These are phyloP conservation scores for Dichetophora obliterata DNA, from an alignment of 2,888 invertebrate genomes.

Conservation along the genomic window DNA sequence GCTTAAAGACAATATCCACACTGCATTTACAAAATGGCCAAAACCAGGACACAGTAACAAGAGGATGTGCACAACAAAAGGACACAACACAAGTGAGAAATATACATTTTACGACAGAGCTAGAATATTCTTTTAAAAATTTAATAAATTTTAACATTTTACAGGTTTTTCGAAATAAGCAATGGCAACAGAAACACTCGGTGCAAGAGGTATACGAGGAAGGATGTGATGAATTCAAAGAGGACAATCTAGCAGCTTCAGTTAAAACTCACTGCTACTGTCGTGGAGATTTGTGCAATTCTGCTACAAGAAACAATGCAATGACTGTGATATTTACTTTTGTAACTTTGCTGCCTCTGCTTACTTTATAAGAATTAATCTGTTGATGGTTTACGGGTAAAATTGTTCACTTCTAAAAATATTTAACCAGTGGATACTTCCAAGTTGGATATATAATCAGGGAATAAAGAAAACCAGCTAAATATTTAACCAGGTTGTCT, in stretches of 20 bases:
- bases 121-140: not conserved
- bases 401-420: too few relatives aligned
- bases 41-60: conserved; percentile 64
- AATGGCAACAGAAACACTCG: conserved; percentile 77
- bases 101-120: too few relatives aligned
- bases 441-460: too few relatives aligned
- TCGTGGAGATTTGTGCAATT: conserved; percentile 80
- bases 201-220: conserved; percentile 80
- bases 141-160: conserved; percentile 11
- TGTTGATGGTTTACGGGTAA: not conserved
- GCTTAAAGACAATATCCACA: conserved; percentile 81
- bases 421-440: too few relatives aligned
- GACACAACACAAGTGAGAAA: conserved; percentile 70
- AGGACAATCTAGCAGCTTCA: conserved; percentile 72
- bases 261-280: conserved; percentile 79
- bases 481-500: too few relatives aligned
- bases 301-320: conserved; percentile 59
- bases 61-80: conserved; percentile 84
- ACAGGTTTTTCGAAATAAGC: conserved; percentile 63
- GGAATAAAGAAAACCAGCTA: too few relatives aligned
- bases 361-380: not conserved
- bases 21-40: conserved; percentile 76
- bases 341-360: conserved; percentile 70
- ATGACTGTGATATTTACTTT: conserved; percentile 70
- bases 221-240: conserved; percentile 77